Evolutionary conservation across 2,888 invertebrate species (phyloP), one percentile per base, ranked within the genome.

Genomic region (Drosophila macrospina): DNA sequence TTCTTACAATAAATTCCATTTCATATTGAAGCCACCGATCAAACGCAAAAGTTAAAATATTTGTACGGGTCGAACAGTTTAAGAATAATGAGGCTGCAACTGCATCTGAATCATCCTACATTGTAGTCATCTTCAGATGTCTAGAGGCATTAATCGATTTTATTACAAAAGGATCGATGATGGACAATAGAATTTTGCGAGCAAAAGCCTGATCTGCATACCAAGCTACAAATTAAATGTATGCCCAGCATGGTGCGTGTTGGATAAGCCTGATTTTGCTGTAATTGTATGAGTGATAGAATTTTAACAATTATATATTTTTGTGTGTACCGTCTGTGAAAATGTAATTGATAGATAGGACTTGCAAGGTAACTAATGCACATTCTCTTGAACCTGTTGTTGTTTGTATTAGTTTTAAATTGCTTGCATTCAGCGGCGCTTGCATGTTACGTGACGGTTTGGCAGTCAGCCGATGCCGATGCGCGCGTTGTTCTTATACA

Each of bases 381-480:
- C 59, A 69, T 70, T 71, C 42, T 54, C 56, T 48, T 63, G 63
- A 59, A 63, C 52, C 70, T 68, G 63, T 62, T 70, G 50, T 52
- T 54, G 39, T 62, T 54, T 4, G 47, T 54, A 41, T 50, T 65
- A 30, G 2, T 55, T 69, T 45, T 55, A 45, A 69, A 59, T 60
- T 66, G 55, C 39, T 63, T 60, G 52, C 57, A 70, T 60, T 69
- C 56, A 57, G 44, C 44, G 76, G 77, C 51, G 69, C 63, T 55
- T 47, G 20, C 45, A 30, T 52, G 83, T 75, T 85, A 83, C 82
- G 82, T 83, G 82, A 83, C 80, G 41, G 8, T 68, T 66, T 67
- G 55, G 41, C 59, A 85, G 82, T 82, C 80, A 60, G 57, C 81
- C 78, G 65, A 52, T 50, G 56, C 48, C 65, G 37, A 41, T 62